Conservation (phyloP, 1,140 invertebrate species). For the Carposina sasakii region DNA sequence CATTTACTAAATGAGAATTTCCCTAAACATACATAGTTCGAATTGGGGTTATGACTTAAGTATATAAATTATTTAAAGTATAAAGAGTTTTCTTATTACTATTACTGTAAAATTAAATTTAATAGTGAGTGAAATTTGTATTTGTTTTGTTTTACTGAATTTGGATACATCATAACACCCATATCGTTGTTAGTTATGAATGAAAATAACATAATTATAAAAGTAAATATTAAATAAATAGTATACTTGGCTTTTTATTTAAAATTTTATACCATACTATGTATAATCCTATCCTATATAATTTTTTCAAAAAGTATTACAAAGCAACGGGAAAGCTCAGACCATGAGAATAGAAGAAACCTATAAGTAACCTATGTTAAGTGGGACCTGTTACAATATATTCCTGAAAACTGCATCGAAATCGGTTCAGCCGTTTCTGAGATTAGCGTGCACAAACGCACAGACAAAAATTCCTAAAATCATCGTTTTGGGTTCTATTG, state of each 20-base stretch:
- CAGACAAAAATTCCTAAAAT: too few relatives aligned
- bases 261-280: too few relatives aligned
- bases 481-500: too few relatives aligned
- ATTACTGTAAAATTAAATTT: conserved; percentile 71
- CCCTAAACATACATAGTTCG: conserved; percentile 52
- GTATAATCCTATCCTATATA: too few relatives aligned
- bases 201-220: conserved; percentile 73
- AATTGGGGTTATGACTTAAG: conserved; percentile 67
- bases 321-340: too few relatives aligned
- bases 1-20: conserved; percentile 58
- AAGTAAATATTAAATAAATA: conserved; percentile 73
- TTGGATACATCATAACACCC: conserved; percentile 70
- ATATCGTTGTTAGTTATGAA: conserved; percentile 73
- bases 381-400: too few relatives aligned
- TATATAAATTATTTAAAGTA: conserved; percentile 70
- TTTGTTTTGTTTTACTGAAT: conserved; percentile 71
- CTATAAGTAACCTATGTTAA: too few relatives aligned
- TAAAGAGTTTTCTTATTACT: conserved; percentile 67
- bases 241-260: conserved; percentile 66
- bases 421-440: too few relatives aligned
- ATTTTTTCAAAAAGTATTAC: too few relatives aligned
- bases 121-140: conserved; percentile 72
- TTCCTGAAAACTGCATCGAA: too few relatives aligned
- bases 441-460: too few relatives aligned
- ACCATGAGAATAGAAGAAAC: too few relatives aligned